These are phyloP conservation scores for Oophaga sylvatica DNA, from an alignment of 2,797 vertebrate species.

Conservation along the genomic window DNA sequence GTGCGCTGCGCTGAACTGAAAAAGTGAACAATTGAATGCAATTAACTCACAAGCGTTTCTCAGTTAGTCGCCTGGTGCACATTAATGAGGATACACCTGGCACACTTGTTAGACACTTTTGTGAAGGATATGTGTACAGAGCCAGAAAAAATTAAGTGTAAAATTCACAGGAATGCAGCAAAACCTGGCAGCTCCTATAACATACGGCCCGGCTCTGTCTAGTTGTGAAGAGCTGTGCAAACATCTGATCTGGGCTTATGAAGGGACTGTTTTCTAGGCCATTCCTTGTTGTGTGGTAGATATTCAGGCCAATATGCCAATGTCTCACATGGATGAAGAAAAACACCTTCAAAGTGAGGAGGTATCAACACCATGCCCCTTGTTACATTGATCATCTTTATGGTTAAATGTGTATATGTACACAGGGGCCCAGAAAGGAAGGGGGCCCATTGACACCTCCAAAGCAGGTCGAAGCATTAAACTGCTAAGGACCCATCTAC, in stretches of 20 bases:
- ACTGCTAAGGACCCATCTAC: too few relatives aligned
- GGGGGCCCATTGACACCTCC: too few relatives aligned
- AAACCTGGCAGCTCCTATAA: background rate
- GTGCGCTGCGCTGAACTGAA: too few relatives aligned
- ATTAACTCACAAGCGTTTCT: background rate
- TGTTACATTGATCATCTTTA: too few relatives aligned
- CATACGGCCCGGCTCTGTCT: background rate
- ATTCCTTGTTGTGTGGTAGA: background rate
- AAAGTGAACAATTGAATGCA: background rate
- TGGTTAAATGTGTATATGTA: too few relatives aligned
- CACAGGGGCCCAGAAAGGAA: too few relatives aligned
- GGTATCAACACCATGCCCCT: too few relatives aligned
- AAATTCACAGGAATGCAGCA: conserved; percentile 16
- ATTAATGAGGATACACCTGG: background rate
- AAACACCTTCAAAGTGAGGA: too few relatives aligned
- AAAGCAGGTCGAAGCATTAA: too few relatives aligned
- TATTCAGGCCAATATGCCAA: too few relatives aligned
- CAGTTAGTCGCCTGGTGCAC: background rate
- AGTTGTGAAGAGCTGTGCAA: conserved; percentile 13
- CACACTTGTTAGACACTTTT: conserved; percentile 26
- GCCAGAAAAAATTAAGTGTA: conserved; percentile 14
- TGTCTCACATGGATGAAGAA: too few relatives aligned
- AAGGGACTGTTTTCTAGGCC: background rate
- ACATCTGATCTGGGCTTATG: conserved; percentile 4
- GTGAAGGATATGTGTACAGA: conserved; percentile 20